Evolutionary conservation across 2,113 vertebrate genomes (phyloP), one percentile per base, ranked within the genome.

Genomic region (Clarias macrocephalus): DNA sequence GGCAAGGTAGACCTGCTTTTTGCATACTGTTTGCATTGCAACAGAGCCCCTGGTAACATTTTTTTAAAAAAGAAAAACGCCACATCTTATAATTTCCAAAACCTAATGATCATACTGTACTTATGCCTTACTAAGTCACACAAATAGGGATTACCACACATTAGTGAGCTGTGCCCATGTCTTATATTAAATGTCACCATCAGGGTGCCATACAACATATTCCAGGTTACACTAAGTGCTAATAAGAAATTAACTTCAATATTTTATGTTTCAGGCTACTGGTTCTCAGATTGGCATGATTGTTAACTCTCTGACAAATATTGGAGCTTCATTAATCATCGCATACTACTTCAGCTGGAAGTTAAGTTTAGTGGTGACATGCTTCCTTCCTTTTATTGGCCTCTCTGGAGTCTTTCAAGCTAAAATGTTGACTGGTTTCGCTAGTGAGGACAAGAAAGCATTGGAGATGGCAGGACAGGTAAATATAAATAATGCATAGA

Each of bases 311-410:
- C 6, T 96, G 91, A 94, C 94, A 86, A 95, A 81, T 90, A 94
- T 96, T 6, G 94, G 94, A 59, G 94, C 90, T 0, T 93, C 95
- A 3, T 90, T 96, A 65, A 94, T 95, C 87, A 95, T 96, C 70
- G 94, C 94, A 23, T 95, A 95, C 83, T 95, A 93, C 93, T 95
- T 93, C 91, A 96, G 95, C 82, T 96, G 95, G 95, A 96, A 96
- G 88, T 89, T 96, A 77, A 92, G 93, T 42, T 86, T 96, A n/a
- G 94, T 96, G 5, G 93, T 96, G 7, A 73, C 92, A 84, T 95
- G 95, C 88, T 96, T 96, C 90, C 88, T 96, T 66, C 95, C 95
- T 0, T 89, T 96, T 59, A 92, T 96, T 52, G 95, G 91, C 1
- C 86, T 96, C 21, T 94, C 94, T 7, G 94, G 93, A 19, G 89